phyloP scores from a whole-genome alignment of 2,888 invertebrate species.

The Cylloceria caligata region DNA sequence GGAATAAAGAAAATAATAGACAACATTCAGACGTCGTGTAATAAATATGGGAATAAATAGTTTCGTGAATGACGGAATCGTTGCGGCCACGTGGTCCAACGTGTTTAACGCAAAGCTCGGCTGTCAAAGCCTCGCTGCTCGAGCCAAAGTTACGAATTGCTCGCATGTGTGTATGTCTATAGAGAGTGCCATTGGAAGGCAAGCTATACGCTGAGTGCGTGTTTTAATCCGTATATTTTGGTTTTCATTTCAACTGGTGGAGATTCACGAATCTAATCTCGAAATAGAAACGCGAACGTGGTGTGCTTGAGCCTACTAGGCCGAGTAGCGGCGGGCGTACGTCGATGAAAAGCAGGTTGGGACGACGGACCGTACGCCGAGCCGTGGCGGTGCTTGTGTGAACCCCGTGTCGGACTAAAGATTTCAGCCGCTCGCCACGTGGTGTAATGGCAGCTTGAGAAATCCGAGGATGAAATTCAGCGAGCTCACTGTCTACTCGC shows the following conservation, averaged over 20 bases:
- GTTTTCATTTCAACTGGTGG: constrained; percentile 27
- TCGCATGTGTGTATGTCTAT: background rate
- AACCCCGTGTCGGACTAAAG: constrained; percentile 70
- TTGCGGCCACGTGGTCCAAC: constrained; percentile 11
- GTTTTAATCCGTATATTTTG: constrained; percentile 41
- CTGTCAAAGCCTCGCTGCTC: background rate
- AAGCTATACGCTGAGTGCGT: background rate
- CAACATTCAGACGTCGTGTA: background rate
- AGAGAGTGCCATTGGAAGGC: background rate
- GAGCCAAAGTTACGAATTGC: background rate
- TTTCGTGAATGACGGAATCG: background rate
- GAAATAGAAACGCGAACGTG: constrained; percentile 57
- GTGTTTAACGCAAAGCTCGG: background rate
- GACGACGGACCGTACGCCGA: constrained; percentile 52
- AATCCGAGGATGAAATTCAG: constrained; percentile 46
- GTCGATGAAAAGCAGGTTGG: constrained; percentile 57
- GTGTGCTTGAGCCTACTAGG: background rate
- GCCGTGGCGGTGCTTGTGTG: constrained; percentile 68
- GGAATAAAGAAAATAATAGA: background rate
- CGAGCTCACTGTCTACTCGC: background rate
- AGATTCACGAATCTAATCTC: constrained; percentile 56
- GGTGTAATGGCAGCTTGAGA: constrained; percentile 53
- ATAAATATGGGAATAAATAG: background rate
- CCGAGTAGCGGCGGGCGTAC: background rate
- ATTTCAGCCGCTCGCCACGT: constrained; percentile 72